phyloP scores from a whole-genome alignment of 2,888 invertebrate genomes.

The Synergus umbraculus region DNA sequence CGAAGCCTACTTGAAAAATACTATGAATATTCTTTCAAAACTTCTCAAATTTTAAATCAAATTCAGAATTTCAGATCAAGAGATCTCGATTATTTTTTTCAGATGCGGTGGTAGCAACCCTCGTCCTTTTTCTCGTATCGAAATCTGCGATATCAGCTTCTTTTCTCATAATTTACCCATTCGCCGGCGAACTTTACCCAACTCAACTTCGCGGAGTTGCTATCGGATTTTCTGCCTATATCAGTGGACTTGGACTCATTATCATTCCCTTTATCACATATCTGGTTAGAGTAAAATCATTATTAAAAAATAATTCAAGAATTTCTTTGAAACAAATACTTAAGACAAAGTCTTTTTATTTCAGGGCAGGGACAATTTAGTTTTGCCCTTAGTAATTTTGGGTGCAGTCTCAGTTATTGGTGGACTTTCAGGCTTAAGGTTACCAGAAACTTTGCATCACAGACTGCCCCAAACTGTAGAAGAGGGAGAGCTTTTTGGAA shows the following conservation, averaged over 20 bases:
- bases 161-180: constrained; percentile 94
- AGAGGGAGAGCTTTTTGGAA: constrained; percentile 92
- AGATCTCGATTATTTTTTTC: constrained; percentile 57
- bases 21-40: too few relatives aligned
- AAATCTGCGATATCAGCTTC: constrained; percentile 95
- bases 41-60: background rate
- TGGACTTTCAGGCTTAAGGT: constrained; percentile 86
- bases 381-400: constrained; percentile 91
- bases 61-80: background rate
- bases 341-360: constrained; percentile 53
- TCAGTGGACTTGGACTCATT: constrained; percentile 92
- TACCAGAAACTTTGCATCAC: constrained; percentile 92
- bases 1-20: too few relatives aligned
- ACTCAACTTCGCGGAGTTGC: constrained; percentile 93
- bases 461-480: constrained; percentile 91
- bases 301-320: background rate
- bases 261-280: constrained; percentile 95
- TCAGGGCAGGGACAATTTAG: constrained; percentile 90
- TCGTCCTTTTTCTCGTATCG: constrained; percentile 88
- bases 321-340: background rate
- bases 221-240: constrained; percentile 93
- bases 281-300: constrained; percentile 81
- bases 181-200: constrained; percentile 94
- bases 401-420: constrained; percentile 89
- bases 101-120: constrained; percentile 87